A percentile compares a stretch with the other conserved stretches of the same genome.
phyloP scores from a whole-genome alignment of 2,797 vertebrate species.

The Rhynchonycteris naso region DNA sequence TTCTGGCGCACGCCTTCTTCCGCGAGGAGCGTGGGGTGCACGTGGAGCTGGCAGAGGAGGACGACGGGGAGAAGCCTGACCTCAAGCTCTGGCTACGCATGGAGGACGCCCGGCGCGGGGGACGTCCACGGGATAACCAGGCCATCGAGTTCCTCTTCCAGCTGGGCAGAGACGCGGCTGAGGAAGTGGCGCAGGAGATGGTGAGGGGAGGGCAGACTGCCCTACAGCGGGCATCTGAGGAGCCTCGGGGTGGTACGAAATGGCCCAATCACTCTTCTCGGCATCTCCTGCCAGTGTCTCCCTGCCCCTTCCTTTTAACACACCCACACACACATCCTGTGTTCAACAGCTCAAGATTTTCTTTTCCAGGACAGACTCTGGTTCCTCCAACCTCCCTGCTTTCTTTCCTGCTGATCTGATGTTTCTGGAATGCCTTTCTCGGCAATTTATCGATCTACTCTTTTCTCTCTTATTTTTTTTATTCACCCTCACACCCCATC shows the following conservation, averaged over 20 bases:
- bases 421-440: neutral
- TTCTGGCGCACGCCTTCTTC: constrained; percentile 97
- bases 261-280: neutral
- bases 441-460: neutral
- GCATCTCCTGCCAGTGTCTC: neutral
- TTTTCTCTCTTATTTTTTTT: neutral
- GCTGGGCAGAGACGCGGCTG: constrained; percentile 95
- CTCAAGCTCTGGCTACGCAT: constrained; percentile 98
- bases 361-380: neutral
- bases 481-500: fast-evolving
- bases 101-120: constrained; percentile 95
- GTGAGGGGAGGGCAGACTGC: constrained; percentile 85
- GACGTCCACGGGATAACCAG: constrained; percentile 98
- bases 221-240: neutral
- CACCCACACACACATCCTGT: neutral
- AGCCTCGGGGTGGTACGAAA: neutral
- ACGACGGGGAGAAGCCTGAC: constrained; percentile 93
- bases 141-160: constrained; percentile 99
- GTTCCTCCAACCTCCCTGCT: neutral
- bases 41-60: constrained; percentile 97
- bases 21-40: constrained; percentile 97
- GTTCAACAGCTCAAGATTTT: neutral
- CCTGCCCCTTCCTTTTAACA: neutral
- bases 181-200: constrained; percentile 99
- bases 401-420: neutral